Percentiles rank a stretch among this genome's conserved stretches.
These are phyloP conservation scores for Dermatemys mawii DNA, from an alignment of 2,113 vertebrate genomes.

Conservation along the genomic window DNA sequence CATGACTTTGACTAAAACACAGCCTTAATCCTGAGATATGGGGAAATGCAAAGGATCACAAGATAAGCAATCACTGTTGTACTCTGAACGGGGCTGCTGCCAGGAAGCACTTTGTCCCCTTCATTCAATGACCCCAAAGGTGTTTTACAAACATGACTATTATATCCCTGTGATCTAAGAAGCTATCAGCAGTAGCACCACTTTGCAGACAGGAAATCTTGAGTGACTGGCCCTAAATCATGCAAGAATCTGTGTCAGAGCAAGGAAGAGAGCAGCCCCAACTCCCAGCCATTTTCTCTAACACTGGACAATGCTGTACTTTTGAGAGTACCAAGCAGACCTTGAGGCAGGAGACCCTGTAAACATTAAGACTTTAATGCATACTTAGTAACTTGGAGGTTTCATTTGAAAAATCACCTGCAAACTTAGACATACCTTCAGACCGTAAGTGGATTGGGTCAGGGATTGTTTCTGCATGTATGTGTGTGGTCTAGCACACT, in stretches of 20 bases:
- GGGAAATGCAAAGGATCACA: background rate
- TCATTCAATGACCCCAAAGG: background rate
- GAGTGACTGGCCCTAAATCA: background rate
- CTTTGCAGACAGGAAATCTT: background rate
- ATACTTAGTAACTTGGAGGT: background rate
- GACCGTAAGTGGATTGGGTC: background rate
- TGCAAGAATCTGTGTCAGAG: background rate
- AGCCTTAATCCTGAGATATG: too few species aligned
- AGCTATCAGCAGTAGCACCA: background rate
- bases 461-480: background rate
- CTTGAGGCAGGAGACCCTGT: background rate
- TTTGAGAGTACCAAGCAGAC: background rate
- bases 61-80: background rate
- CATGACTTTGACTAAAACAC: too few species aligned
- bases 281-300: background rate
- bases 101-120: background rate
- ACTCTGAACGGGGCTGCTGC: background rate
- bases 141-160: background rate
- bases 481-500: background rate
- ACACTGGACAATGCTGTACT: background rate
- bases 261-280: rapidly evolving
- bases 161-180: background rate
- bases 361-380: background rate
- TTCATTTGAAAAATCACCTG: background rate
- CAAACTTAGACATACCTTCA: background rate